phyloP scores from a whole-genome alignment of 2,113 vertebrate genomes.

The Felis chaus region DNA sequence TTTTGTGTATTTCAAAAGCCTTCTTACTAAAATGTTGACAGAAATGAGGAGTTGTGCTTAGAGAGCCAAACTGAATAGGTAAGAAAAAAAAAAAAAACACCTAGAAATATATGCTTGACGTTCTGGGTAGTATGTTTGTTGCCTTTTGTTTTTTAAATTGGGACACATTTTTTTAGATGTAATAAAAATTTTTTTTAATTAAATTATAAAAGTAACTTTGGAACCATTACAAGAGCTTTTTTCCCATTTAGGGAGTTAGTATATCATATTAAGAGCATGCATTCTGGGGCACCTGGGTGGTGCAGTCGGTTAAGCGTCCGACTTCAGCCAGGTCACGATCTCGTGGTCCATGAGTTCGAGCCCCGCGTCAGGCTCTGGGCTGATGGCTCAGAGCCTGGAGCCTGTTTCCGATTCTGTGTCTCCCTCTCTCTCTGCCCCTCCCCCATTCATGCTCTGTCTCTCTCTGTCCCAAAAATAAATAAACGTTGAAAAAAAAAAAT shows the following conservation, averaged over 20 bases:
- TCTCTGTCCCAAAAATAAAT: too few species aligned
- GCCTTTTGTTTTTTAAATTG: neutral
- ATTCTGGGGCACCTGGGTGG: neutral
- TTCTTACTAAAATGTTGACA: neutral
- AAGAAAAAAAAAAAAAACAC: neutral
- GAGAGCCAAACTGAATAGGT: neutral
- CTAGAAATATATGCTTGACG: neutral
- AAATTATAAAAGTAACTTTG: conserved; percentile 22
- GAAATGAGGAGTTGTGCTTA: neutral
- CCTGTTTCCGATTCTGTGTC: too few species aligned
- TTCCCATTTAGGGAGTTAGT: neutral
- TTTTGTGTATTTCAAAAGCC: neutral
- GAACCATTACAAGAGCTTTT: neutral
- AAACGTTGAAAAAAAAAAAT: too few species aligned
- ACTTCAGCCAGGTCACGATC: too few species aligned
- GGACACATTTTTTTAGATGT: neutral
- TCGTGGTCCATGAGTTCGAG: too few species aligned
- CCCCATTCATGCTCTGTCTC: too few species aligned
- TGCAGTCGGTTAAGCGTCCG: too few species aligned
- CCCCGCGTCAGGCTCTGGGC: too few species aligned
- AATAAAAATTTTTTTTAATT: neutral
- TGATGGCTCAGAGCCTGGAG: too few species aligned
- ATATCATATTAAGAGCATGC: neutral
- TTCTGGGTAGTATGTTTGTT: neutral
- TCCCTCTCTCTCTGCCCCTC: too few species aligned